A percentile compares a stretch with the other conserved stretches of the same genome.
Evolutionary conservation across 2,888 invertebrate genomes (phyloP).

Genomic region (Eucriotettix oculatus): DNA sequence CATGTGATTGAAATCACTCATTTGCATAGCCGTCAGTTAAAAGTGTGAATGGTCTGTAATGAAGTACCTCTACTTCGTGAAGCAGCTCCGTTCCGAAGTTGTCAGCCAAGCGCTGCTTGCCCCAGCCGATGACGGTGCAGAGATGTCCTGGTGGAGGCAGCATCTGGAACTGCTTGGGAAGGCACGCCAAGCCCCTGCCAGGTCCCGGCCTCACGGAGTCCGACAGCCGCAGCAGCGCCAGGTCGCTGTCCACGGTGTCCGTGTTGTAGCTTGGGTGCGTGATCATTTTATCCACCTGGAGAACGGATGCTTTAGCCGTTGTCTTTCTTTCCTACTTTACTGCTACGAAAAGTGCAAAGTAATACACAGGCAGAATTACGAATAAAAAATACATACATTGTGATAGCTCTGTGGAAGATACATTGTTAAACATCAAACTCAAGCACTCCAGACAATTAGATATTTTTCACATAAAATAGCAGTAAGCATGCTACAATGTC

Average conservation of each 20-base stretch:
- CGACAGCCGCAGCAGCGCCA: conserved; percentile 61
- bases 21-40: too few relatives aligned
- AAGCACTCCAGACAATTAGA: too few relatives aligned
- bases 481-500: too few relatives aligned
- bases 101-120: conserved; percentile 60
- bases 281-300: conserved; percentile 43
- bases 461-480: too few relatives aligned
- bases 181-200: conserved; percentile 53
- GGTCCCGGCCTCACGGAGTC: conserved; percentile 21
- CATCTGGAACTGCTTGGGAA: conserved; percentile 53
- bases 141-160: conserved; percentile 42
- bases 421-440: too few relatives aligned
- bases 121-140: conserved; percentile 88
- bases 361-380: too few relatives aligned
- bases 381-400: too few relatives aligned
- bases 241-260: conserved; percentile 82
- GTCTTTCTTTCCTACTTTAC: background rate
- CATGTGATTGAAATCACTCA: too few relatives aligned
- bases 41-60: background rate
- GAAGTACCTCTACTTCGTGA: conserved; percentile 64
- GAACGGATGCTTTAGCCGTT: background rate
- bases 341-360: too few relatives aligned
- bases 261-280: conserved; percentile 76
- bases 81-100: conserved; percentile 65
- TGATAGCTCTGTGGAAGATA: too few relatives aligned